These are phyloP conservation scores for Tamias sibiricus DNA, from an alignment of 2,113 vertebrate species.

Conservation along the genomic window DNA sequence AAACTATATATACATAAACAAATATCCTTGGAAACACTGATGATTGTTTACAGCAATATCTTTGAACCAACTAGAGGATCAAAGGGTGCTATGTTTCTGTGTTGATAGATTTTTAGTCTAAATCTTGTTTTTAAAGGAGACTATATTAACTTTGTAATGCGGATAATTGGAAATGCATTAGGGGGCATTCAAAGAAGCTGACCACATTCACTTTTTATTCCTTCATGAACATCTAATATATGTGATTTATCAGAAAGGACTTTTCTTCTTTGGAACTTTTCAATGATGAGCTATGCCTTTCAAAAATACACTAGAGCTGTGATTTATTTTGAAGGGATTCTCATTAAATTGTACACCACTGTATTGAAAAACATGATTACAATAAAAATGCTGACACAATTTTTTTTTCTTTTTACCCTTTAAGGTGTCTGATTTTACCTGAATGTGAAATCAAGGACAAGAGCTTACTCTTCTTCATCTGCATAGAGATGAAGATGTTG, in stretches of 20 bases:
- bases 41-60: constrained; percentile 80
- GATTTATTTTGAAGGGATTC: constrained; percentile 84
- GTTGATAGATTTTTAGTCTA: constrained; percentile 68
- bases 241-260: constrained; percentile 72
- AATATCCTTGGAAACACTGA: constrained; percentile 80
- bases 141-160: constrained; percentile 77
- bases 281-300: constrained; percentile 60
- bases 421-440: constrained; percentile 83
- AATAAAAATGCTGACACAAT: constrained; percentile 83
- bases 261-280: constrained; percentile 71
- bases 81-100: constrained; percentile 75
- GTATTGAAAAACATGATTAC: constrained; percentile 81
- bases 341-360: constrained; percentile 80
- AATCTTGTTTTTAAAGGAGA: constrained; percentile 67
- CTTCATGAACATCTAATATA: constrained; percentile 57
- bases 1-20: constrained; percentile 73
- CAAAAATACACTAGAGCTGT: constrained; percentile 52
- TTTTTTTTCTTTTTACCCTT: constrained; percentile 79
- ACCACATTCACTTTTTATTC: constrained; percentile 29
- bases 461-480: constrained; percentile 71
- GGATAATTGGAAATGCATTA: constrained; percentile 82
- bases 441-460: constrained; percentile 85
- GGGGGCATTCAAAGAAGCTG: constrained; percentile 60
- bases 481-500: constrained; percentile 77
- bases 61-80: constrained; percentile 73